Evolutionary conservation across 2,113 vertebrate genomes (phyloP).

Genomic region (Pristiophorus japonicus): DNA sequence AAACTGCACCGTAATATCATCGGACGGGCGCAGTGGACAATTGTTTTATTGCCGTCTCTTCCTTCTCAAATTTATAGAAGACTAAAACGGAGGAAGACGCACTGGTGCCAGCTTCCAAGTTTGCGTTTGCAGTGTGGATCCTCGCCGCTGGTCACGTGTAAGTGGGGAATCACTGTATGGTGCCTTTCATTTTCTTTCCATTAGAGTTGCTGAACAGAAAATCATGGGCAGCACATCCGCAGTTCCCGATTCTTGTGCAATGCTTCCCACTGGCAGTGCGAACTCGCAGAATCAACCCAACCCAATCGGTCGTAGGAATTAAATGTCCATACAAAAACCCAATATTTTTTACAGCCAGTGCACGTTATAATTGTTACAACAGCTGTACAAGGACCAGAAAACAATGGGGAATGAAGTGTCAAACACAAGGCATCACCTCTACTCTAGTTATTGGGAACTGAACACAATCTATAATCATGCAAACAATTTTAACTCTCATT

Average conservation of each 20-base stretch:
- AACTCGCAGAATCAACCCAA: background rate
- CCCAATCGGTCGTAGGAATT: background rate
- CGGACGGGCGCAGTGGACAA: background rate
- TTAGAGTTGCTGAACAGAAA: background rate
- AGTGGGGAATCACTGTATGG: background rate
- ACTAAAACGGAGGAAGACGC: background rate
- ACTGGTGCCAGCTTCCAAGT: background rate
- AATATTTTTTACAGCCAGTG: background rate
- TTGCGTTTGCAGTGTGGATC: background rate
- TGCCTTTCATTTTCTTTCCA: no score
- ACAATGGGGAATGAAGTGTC: background rate
- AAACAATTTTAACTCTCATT: background rate
- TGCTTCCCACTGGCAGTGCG: background rate
- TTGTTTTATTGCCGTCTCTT: background rate
- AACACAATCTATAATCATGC: background rate
- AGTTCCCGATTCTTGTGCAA: background rate
- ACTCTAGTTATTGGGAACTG: background rate
- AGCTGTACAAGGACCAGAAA: background rate
- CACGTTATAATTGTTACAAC: no score
- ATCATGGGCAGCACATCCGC: background rate
- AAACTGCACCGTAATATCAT: background rate
- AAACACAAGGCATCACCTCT: background rate
- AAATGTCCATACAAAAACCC: background rate
- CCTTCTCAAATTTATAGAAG: background rate
- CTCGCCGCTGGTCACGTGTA: background rate